A percentile compares a stretch with the other conserved stretches of the same genome.
Evolutionary conservation across 2,888 invertebrate species (phyloP).

Genomic region (Drosophila fulvimacula): DNA sequence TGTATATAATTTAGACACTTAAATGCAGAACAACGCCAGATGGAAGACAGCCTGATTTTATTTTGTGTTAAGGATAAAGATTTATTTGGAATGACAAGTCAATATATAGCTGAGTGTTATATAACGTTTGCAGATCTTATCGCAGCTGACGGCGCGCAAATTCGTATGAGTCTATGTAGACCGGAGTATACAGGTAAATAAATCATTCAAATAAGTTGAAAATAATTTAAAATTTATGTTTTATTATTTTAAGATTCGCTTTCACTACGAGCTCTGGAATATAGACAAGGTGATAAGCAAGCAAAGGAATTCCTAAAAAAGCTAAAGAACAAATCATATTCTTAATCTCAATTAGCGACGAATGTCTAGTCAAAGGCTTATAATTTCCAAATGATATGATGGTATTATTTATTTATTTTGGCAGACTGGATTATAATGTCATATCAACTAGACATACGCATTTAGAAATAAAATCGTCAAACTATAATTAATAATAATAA

Average conservation of each 20-base stretch:
- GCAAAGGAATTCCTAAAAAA: constrained; percentile 95
- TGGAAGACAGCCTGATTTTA: constrained; percentile 90
- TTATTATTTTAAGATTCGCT: constrained; percentile 67
- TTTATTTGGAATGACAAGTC: constrained; percentile 94
- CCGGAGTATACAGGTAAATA: constrained; percentile 88
- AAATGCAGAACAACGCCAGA: constrained; percentile 89
- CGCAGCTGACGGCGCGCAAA: constrained; percentile 89
- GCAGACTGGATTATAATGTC: constrained; percentile 15
- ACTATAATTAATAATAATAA: neutral
- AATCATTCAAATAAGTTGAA: neutral
- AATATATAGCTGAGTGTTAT: constrained; percentile 98
- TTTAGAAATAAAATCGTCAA: constrained; percentile 18
- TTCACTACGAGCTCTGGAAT: constrained; percentile 89
- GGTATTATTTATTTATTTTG: constrained; percentile 41
- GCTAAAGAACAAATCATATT: constrained; percentile 88
- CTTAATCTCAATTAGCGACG: constrained; percentile 26
- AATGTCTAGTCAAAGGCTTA: constrained; percentile 15
- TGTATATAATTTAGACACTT: constrained; percentile 85
- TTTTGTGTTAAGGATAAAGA: constrained; percentile 98
- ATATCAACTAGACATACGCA: constrained; percentile 31
- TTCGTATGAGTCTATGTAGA: constrained; percentile 89
- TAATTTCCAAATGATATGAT: constrained; percentile 29
- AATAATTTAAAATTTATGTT: neutral
- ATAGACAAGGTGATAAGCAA: constrained; percentile 93
- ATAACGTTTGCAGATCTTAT: constrained; percentile 91